Base-by-base conservation (phyloP, 2,797 vertebrate genomes). In the Eospalax fontanierii region DNA sequence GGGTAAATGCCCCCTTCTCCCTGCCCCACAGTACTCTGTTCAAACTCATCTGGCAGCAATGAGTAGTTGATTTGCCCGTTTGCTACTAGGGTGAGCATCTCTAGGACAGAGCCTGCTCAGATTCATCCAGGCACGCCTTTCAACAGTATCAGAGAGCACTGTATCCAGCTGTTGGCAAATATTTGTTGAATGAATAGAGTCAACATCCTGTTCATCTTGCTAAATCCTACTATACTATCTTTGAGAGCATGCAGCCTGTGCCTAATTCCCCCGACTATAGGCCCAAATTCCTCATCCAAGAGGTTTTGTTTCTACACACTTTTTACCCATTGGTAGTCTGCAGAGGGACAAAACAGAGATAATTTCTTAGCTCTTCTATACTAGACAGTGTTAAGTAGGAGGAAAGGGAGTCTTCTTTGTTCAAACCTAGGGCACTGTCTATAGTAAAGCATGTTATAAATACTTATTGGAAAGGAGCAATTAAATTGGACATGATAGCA, bases 111-210 rank as follows among this genome's bases (percentile, higher is more conserved):
- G 33, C 59, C 63, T 81, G 46, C 65, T 81, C 68, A 93, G 71
- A 89, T 86, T 89, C 50, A 88, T 73, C 57, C 75, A 35, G 33
- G 46, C 35, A 88, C 38, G 3, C 50, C 75, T 28, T 81, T 87
- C 83, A 22, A 71, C 68, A 89, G 38, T 93, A 81, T 74, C 57
- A 59, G 94, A 93, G 82, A 95, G 19, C 15, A 9, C 35, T 75
- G 9, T 78, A 46, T 66, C 83, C 43, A 79, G 54, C 59, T 89
- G 65, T 94, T 80, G 19, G 79, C 75, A 89, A 93, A 88, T 68
- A 89, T 18, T 86, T 76, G 71, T 74, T 90, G 78, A 96, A 83
- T 94, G 71, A 92, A 96, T 76, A 84, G 63, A 78, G 16, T 92
- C 70, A 79, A 76, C 54, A 89, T 90, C 59, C 50, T 63, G 91